These are phyloP conservation scores for Hypomesus transpacificus DNA, from an alignment of 2,113 vertebrate species.

Conservation along the genomic window DNA sequence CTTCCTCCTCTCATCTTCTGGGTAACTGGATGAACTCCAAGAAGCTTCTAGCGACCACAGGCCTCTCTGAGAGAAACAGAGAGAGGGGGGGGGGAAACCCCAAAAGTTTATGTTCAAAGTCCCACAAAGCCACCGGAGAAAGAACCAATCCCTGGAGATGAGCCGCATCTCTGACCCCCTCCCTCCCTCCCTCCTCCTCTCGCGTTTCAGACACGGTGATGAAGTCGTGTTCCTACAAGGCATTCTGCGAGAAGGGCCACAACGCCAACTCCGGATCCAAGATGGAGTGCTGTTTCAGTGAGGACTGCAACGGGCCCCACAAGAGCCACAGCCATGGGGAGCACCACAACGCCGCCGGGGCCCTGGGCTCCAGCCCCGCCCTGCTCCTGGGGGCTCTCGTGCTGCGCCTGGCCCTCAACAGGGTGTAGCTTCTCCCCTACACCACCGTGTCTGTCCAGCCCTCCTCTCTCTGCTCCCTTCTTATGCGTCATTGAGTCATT, in stretches of 20 bases:
- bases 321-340: conserved; percentile 62
- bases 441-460: neutral
- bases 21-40: conserved; percentile 32
- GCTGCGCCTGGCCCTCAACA: conserved; percentile 51
- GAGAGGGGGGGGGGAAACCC: neutral
- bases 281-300: conserved; percentile 76
- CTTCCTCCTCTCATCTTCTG: conserved; percentile 33
- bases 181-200: neutral
- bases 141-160: neutral
- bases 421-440: conserved; percentile 47
- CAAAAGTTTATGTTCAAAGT: neutral
- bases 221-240: conserved; percentile 82
- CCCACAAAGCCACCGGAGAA: neutral
- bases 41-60: conserved; percentile 31
- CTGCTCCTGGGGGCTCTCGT: conserved; percentile 61
- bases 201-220: conserved; percentile 74
- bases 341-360: conserved; percentile 24
- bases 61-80: conserved; percentile 4
- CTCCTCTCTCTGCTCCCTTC: neutral
- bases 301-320: conserved; percentile 78
- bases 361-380: conserved; percentile 36
- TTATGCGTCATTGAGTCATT: neutral
- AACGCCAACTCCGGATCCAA: conserved; percentile 63
- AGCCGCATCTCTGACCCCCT: neutral
- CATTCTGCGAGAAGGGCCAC: conserved; percentile 79